phyloP scores from a whole-genome alignment of 2,888 invertebrate genomes.

The Oegoconia quadripuncta region DNA sequence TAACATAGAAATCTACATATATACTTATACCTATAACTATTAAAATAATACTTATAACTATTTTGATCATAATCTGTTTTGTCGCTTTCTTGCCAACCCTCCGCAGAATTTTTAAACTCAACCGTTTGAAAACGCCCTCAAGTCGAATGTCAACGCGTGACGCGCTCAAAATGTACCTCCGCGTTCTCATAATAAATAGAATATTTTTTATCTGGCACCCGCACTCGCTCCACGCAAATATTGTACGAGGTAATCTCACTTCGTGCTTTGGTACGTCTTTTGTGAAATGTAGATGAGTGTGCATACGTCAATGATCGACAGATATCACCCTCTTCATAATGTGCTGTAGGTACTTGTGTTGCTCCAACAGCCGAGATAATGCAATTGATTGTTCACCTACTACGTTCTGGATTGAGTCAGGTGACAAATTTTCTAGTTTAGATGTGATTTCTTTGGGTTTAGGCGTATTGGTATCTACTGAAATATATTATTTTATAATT shows the following conservation, averaged over 20 bases:
- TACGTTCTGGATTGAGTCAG: no score
- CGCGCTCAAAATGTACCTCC: constrained; percentile 65
- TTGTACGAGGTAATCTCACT: constrained; percentile 52
- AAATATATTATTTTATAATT: no score
- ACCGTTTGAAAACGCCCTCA: constrained; percentile 48
- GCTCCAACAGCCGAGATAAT: no score
- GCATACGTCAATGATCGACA: constrained; percentile 23
- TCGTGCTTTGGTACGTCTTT: constrained; percentile 27
- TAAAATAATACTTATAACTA: no score
- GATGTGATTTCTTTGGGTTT: no score
- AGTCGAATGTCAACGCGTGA: constrained; percentile 71
- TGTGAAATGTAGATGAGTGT: constrained; percentile 25
- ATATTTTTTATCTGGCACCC: constrained; percentile 73
- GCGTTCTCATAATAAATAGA: constrained; percentile 70
- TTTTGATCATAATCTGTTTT: neutral
- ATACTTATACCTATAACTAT: no score
- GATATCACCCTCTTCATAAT: no score
- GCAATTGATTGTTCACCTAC: no score
- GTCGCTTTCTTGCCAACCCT: constrained; percentile 34
- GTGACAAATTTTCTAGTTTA: no score
- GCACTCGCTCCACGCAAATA: constrained; percentile 68
- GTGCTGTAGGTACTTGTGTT: no score
- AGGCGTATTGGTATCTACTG: no score
- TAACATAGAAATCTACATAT: no score
- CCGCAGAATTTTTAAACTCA: constrained; percentile 20